A percentile compares a stretch with the other conserved stretches of the same genome.
These are phyloP conservation scores for Hucho hucho DNA, from an alignment of 2,113 vertebrate species.

Conservation along the genomic window DNA sequence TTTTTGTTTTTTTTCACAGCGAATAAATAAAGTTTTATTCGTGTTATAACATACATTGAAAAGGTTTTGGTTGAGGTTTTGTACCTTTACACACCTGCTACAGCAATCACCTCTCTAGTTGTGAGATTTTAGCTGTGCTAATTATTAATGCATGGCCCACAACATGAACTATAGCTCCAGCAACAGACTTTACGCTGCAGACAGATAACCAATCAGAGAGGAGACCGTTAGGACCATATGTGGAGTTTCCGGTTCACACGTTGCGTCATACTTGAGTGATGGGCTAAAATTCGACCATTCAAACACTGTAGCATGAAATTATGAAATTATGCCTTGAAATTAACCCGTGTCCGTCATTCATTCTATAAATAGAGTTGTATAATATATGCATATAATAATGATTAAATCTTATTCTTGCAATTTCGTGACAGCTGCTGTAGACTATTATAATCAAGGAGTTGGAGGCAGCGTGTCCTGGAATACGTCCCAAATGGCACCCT, in stretches of 20 bases:
- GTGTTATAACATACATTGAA: too few relatives aligned
- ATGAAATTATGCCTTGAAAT: background rate
- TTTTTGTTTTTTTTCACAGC: too few relatives aligned
- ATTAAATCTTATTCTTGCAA: background rate
- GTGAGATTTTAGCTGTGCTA: background rate
- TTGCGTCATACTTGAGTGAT: background rate
- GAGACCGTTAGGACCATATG: conserved; percentile 62
- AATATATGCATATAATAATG: background rate
- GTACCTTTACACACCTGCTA: too few relatives aligned
- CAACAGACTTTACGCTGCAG: conserved; percentile 58
- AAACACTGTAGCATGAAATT: background rate
- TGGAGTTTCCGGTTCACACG: conserved; percentile 63
- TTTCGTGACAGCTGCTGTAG: background rate
- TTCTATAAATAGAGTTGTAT: background rate
- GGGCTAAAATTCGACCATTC: background rate
- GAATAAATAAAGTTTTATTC: too few relatives aligned
- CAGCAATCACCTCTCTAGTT: too few relatives aligned
- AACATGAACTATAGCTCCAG: conserved; percentile 52
- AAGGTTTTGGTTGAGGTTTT: too few relatives aligned
- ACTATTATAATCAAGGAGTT: too few relatives aligned
- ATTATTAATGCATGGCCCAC: background rate
- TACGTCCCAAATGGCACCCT: too few relatives aligned
- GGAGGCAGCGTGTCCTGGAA: too few relatives aligned
- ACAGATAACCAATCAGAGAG: conserved; percentile 60
- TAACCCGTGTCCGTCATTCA: background rate